A percentile compares a stretch with the other conserved stretches of the same genome.
Conservation (phyloP, 2,888 invertebrate species). For the Syrista parreyssii region DNA sequence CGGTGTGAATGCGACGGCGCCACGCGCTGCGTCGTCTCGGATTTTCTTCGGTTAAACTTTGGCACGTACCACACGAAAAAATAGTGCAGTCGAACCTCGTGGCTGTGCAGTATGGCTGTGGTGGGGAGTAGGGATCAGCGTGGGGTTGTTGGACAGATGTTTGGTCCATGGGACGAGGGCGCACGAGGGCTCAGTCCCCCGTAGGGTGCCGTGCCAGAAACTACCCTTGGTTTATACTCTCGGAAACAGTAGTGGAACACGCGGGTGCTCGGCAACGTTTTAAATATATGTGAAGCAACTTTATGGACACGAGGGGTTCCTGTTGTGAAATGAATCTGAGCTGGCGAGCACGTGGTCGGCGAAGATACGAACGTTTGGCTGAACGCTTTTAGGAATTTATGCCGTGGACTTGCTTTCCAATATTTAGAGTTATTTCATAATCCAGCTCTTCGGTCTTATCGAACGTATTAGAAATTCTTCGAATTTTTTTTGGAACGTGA, state of each 20-base stretch:
- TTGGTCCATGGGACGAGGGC: slow-evolving; percentile 52
- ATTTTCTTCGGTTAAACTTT: neutral
- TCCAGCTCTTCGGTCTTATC: neutral
- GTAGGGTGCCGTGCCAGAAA: slow-evolving; percentile 59
- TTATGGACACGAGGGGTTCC: neutral
- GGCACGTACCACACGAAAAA: slow-evolving; percentile 2
- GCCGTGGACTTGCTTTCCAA: neutral
- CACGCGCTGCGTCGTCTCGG: slow-evolving; percentile 1
- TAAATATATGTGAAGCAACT: neutral
- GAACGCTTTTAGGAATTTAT: neutral
- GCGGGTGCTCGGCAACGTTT: neutral
- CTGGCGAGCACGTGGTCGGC: neutral
- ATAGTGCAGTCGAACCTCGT: neutral
- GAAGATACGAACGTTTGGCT: neutral
- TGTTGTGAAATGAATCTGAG: neutral
- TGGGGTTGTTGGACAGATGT: slow-evolving; percentile 57
- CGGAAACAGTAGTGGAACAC: neutral
- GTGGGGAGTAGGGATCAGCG: slow-evolving; percentile 15
- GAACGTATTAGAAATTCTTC: neutral
- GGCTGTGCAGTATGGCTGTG: slow-evolving; percentile 5
- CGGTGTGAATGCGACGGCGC: slow-evolving; percentile 16
- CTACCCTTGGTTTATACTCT: slow-evolving; percentile 47
- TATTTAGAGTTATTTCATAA: neutral
- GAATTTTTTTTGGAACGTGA: neutral
- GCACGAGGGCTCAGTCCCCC: slow-evolving; percentile 56